Conservation (phyloP, 2,113 vertebrate species). For the Tylochromis polylepis region DNA sequence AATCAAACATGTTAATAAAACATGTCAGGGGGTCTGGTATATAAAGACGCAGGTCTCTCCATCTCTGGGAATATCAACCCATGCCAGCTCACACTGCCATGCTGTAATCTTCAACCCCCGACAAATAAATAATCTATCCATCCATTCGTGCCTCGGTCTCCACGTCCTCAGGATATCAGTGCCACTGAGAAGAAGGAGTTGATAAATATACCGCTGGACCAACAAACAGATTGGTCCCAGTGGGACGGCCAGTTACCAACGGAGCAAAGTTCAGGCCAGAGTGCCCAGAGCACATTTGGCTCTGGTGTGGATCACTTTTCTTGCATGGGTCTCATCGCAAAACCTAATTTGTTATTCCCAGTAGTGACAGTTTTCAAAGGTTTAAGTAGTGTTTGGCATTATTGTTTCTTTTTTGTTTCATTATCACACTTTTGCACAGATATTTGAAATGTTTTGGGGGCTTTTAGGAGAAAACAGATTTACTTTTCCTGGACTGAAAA, state of each 20-base stretch:
- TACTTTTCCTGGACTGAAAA: background rate
- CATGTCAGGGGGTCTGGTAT: conserved; percentile 28
- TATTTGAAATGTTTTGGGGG: background rate
- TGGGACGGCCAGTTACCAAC: conserved; percentile 12
- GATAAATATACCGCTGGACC: conserved; percentile 60
- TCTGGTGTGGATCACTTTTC: background rate
- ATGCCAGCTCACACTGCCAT: conserved; percentile 51
- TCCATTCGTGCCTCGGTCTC: conserved; percentile 9
- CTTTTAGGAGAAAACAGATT: background rate
- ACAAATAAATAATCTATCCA: conserved; percentile 59
- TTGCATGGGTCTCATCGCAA: background rate
- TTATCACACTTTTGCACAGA: background rate
- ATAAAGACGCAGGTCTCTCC: conserved; percentile 19
- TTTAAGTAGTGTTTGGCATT: background rate
- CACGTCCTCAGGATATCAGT: conserved; percentile 43
- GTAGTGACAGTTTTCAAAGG: background rate
- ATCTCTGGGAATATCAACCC: conserved; percentile 47
- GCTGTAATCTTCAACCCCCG: conserved; percentile 20
- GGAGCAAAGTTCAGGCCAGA: background rate
- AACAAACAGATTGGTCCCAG: conserved; percentile 58
- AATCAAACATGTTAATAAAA: conserved; percentile 14
- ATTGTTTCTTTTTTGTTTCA: background rate
- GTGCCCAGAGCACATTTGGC: background rate
- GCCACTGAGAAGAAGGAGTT: conserved; percentile 41
- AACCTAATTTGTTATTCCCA: background rate